These are phyloP conservation scores for Lemur catta DNA, from an alignment of 2,797 vertebrate species.

Conservation along the genomic window DNA sequence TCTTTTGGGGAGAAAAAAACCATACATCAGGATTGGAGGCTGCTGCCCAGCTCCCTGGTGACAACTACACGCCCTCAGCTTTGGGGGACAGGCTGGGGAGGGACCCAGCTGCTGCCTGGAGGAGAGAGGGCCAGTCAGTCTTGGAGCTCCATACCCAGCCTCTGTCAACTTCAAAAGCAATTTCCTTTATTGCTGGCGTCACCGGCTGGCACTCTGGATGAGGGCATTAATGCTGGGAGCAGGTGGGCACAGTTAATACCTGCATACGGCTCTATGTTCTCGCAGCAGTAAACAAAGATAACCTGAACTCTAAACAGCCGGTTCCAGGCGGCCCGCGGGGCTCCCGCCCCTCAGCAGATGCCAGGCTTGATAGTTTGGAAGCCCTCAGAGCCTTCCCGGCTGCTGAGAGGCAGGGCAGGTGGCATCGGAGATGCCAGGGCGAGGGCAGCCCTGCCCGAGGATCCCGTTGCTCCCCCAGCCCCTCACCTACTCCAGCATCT, in stretches of 20 bases:
- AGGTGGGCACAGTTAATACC: slow-evolving; percentile 40
- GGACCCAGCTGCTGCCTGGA: neutral
- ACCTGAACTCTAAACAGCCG: neutral
- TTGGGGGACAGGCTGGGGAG: neutral
- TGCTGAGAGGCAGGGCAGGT: neutral
- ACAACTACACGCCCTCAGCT: neutral
- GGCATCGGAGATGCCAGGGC: neutral
- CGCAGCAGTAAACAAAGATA: neutral
- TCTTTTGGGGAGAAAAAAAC: neutral
- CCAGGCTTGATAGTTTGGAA: neutral
- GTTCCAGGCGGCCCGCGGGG: neutral
- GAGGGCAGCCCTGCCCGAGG: neutral
- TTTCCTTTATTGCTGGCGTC: neutral
- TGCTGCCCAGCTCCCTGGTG: neutral
- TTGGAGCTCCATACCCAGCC: neutral
- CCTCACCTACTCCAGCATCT: neutral
- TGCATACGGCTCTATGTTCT: fast-evolving
- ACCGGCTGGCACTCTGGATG: neutral
- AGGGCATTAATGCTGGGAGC: neutral
- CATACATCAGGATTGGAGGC: neutral
- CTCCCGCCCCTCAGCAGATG: neutral
- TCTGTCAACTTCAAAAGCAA: slow-evolving; percentile 42
- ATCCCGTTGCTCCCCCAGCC: neutral
- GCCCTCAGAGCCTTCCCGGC: neutral
- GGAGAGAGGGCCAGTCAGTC: neutral